Base-by-base conservation (phyloP, 2,888 invertebrate species). In the Stenodema calcarata region DNA sequence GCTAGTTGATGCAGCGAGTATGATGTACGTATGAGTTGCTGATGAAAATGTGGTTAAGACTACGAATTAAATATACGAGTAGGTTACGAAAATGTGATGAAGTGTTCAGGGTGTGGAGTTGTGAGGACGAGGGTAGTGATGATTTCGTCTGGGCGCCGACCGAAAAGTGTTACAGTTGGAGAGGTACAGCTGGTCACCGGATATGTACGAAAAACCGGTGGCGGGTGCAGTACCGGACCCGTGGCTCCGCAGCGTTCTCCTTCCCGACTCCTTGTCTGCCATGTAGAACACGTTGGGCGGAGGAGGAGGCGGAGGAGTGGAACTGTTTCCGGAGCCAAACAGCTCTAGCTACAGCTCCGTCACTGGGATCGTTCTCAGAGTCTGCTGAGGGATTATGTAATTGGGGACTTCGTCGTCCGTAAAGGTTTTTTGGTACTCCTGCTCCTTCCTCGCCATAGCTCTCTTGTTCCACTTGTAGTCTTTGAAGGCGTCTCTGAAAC, bases 301-400 rank as follows among this genome's bases (percentile, higher is more conserved):
- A 28, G 86, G 86, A 16, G 86, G 86, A 62, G 86, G 76, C 50
- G 86, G 86, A 6, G 86, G 86, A 30, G 86, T 69, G 28, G 86
- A 47, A 11, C 81, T 41, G 73, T 76, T 73, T 35, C 81, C 80
- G 81, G 96, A 96, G 94, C 96, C 96, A 95, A 96, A 96, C 92
- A 96, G 95, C 94, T 96, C 96, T 96, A 96, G 96, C 96, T 96
- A 97, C 95, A 97, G 96, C 91, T 96, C 97, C 93, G 97, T 97
- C 90, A 96, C 96, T 89, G 97, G 97, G 90, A 96, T 95, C 27
- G 96, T 95, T 90, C 94, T 93, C 90, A 93, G 90, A 90, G 91
- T 92, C 88, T 92, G 92, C 87, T 92, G 92, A 86, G 92, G 91
- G 91, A 91, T 90, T 91, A 92, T 93, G 91, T 92, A 92, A 91